Evolutionary conservation across 2,888 invertebrate species (phyloP), one percentile per base, ranked within the genome.

Genomic region (Microdon myrmicae): DNA sequence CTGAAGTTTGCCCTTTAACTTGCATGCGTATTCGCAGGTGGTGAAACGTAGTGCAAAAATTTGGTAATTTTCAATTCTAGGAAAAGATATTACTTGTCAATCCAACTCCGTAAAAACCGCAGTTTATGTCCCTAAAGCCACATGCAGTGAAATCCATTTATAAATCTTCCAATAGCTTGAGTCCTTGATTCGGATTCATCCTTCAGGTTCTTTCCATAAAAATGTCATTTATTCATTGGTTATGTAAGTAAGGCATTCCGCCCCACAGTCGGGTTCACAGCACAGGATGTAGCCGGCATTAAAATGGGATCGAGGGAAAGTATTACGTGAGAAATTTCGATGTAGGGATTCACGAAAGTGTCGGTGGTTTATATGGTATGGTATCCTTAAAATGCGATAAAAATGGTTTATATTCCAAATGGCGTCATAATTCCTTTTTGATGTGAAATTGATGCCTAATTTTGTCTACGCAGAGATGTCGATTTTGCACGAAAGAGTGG

Each of bases 181-280:
- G 38, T 16, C 34, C 47, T 25, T 39, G 34, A 34, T 55, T 17
- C 34, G n/a, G 26, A 55, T 38, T 39, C 47, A 49, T 47, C 45
- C 38, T 51, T 51, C 31, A 43, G 47, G 51, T 67, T 29, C 51
- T 67, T 67, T 55, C 49, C 67, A 67, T 67, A 67, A 67, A 60
- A 67, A 60, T 56, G 37, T 19, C 60, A 60, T 67, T 51, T 67
- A 67, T 56, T 51, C 59, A 38, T 51, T 67, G 28, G 20, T 20
- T 17, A 43, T 47, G 35, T 23, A 32, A 26, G 55, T 41, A 28
- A 32, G 14, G 38, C 31, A 32, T 38, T 39, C 13, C 26, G 20
- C n/a, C n/a, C n/a, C 23, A 32, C 16, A 38, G 32, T 32, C n/a
- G 20, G 47, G 45, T 39, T 55, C 47, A 47, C 45, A 47, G 25